Evolutionary conservation across 1,140 invertebrate species (phyloP).

Genomic region (Uloborus diversus): DNA sequence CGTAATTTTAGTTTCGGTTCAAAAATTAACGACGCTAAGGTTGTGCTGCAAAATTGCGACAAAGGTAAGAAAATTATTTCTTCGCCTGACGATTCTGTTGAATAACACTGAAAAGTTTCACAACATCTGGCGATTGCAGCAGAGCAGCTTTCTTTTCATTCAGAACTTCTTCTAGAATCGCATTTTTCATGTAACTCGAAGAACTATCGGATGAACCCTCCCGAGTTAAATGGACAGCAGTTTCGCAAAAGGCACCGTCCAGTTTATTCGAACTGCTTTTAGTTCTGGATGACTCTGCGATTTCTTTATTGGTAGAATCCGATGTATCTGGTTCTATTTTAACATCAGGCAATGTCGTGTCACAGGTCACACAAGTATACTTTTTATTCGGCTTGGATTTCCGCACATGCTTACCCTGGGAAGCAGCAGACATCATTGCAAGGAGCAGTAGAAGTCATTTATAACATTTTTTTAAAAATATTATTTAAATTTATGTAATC

Average conservation of each 20-base stretch:
- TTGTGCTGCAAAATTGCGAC: too few species aligned
- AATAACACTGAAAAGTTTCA: slow-evolving; percentile 16
- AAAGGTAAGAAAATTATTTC: slow-evolving; percentile 7
- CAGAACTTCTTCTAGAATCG: slow-evolving; percentile 47
- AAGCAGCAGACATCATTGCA: too few species aligned
- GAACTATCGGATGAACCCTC: neutral
- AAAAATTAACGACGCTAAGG: too few species aligned
- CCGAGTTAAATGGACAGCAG: neutral
- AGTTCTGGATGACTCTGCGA: neutral
- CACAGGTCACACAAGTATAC: too few species aligned
- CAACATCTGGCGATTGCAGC: slow-evolving; percentile 23
- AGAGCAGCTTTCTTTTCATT: slow-evolving; percentile 44
- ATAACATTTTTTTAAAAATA: too few species aligned
- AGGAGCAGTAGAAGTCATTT: too few species aligned
- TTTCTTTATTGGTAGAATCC: neutral
- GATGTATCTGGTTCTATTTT: neutral
- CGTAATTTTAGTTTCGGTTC: too few species aligned
- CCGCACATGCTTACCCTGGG: too few species aligned
- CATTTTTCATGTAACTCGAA: slow-evolving; percentile 35
- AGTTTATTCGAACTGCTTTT: neutral
- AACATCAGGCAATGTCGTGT: neutral
- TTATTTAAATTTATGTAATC: too few species aligned
- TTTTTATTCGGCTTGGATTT: too few species aligned
- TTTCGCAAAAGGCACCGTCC: neutral
- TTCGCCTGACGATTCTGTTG: slow-evolving; percentile 23